Evolutionary conservation across 2,888 invertebrate species (phyloP).

Genomic region (Andrena hattorfiana): DNA sequence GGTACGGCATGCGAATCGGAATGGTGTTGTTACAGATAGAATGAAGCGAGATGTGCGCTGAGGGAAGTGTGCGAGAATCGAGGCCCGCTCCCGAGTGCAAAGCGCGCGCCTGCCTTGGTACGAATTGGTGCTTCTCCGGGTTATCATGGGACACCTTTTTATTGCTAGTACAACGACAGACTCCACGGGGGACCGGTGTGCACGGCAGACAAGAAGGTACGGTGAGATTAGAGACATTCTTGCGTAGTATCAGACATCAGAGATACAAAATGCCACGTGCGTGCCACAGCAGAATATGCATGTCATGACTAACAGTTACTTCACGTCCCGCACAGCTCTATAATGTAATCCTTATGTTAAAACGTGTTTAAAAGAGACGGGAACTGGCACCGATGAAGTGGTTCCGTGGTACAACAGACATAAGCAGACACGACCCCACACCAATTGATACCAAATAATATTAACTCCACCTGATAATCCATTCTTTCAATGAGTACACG

Average conservation of each 20-base stretch:
- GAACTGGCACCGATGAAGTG: slow-evolving; percentile 11
- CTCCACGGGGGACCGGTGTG: slow-evolving; percentile 47
- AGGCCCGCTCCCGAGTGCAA: slow-evolving; percentile 70
- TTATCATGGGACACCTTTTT: slow-evolving; percentile 32
- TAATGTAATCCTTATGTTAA: slow-evolving; percentile 25
- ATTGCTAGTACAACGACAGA: slow-evolving; percentile 31
- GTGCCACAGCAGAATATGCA: slow-evolving; percentile 36
- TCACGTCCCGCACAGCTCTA: slow-evolving; percentile 30
- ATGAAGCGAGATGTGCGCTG: slow-evolving; percentile 65
- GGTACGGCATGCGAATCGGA: slow-evolving; percentile 67
- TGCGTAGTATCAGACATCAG: slow-evolving; percentile 40
- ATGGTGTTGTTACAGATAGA: slow-evolving; percentile 57
- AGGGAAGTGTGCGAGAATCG: slow-evolving; percentile 50
- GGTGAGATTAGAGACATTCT: slow-evolving; percentile 48
- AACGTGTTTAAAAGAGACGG: slow-evolving; percentile 10
- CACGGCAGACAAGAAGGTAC: slow-evolving; percentile 21
- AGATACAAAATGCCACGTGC: slow-evolving; percentile 46
- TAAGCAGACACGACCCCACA: slow-evolving; percentile 80
- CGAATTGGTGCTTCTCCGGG: slow-evolving; percentile 71
- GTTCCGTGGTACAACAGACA: slow-evolving; percentile 65
- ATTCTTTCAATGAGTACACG: slow-evolving; percentile 47
- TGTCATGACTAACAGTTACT: slow-evolving; percentile 35
- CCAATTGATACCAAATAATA: slow-evolving; percentile 79
- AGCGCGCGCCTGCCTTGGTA: slow-evolving; percentile 70
- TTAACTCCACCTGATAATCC: slow-evolving; percentile 61